phyloP scores from a whole-genome alignment of 1,140 invertebrate genomes.

The Lanistes nyassanus region DNA sequence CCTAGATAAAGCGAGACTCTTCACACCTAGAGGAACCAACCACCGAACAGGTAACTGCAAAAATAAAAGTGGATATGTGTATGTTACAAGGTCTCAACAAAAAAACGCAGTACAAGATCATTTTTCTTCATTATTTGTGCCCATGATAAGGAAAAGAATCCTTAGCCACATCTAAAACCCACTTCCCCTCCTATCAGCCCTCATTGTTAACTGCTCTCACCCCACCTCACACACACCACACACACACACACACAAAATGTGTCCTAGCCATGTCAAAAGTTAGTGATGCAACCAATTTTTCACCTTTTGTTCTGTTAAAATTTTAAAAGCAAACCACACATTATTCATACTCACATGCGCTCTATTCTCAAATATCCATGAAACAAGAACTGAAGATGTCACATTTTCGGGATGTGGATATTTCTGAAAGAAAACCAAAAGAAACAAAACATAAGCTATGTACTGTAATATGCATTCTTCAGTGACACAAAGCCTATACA shows the following conservation, averaged over 20 bases:
- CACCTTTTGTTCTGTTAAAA: not conserved
- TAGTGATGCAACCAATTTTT: no score
- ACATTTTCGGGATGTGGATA: slow-evolving; percentile 43
- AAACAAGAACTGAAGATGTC: slow-evolving; percentile 38
- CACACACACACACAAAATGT: slow-evolving; percentile 16
- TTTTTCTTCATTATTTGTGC: no score
- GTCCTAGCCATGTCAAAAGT: not conserved
- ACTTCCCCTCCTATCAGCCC: no score
- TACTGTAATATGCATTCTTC: no score
- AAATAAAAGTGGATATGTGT: not conserved
- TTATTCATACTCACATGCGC: slow-evolving; percentile 33
- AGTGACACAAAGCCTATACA: no score
- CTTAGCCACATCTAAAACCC: no score
- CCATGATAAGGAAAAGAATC: no score
- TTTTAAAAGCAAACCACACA: not conserved
- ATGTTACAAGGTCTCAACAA: not conserved
- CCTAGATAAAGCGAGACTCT: slow-evolving; percentile 56
- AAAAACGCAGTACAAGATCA: not conserved
- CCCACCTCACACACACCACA: not conserved
- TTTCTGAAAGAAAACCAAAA: slow-evolving; percentile 39
- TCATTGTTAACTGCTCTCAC: not conserved
- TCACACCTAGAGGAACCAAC: slow-evolving; percentile 58
- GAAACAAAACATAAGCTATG: slow-evolving; percentile 16
- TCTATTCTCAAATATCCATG: slow-evolving; percentile 41
- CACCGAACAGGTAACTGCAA: slow-evolving; percentile 55